Evolutionary conservation across 1,140 invertebrate species (phyloP).

Genomic region (Aricia agestis): DNA sequence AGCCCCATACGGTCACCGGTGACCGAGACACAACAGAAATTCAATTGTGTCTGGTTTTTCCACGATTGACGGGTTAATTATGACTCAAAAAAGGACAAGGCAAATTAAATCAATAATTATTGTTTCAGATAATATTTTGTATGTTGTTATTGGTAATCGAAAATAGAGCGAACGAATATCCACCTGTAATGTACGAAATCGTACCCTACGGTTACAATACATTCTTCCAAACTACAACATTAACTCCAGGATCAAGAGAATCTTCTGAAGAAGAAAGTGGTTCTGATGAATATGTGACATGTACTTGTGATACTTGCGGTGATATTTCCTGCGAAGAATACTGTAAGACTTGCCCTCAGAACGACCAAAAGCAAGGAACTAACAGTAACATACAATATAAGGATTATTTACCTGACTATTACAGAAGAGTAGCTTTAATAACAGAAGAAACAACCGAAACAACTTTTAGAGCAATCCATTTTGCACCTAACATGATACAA

Average conservation of each 20-base stretch:
- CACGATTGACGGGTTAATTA: too few relatives aligned
- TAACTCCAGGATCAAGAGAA: not conserved
- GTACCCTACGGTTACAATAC: not conserved
- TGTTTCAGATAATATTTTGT: not conserved
- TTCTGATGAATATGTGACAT: slow-evolving; percentile 35
- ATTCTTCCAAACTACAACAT: not conserved
- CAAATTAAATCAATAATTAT: not conserved
- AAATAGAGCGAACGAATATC: not conserved
- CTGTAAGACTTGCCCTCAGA: slow-evolving; percentile 35
- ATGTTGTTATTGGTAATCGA: not conserved
- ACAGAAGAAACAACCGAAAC: slow-evolving; percentile 16
- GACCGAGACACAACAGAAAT: too few relatives aligned
- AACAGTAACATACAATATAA: not conserved
- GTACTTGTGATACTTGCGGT: slow-evolving; percentile 37
- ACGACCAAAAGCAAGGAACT: not conserved
- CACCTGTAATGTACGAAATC: not conserved
- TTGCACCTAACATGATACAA: slow-evolving; percentile 22
- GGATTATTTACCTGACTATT: slow-evolving; percentile 7
- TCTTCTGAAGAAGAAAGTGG: slow-evolving; percentile 31
- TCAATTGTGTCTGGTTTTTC: too few relatives aligned
- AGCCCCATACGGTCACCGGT: too few relatives aligned
- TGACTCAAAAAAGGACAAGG: too few relatives aligned
- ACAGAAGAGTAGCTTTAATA: slow-evolving; percentile 15
- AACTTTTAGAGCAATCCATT: slow-evolving; percentile 21
- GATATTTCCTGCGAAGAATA: slow-evolving; percentile 36